Evolutionary conservation across 2,113 vertebrate species (phyloP).

Genomic region (Calyptommatus sinebrachiatus): DNA sequence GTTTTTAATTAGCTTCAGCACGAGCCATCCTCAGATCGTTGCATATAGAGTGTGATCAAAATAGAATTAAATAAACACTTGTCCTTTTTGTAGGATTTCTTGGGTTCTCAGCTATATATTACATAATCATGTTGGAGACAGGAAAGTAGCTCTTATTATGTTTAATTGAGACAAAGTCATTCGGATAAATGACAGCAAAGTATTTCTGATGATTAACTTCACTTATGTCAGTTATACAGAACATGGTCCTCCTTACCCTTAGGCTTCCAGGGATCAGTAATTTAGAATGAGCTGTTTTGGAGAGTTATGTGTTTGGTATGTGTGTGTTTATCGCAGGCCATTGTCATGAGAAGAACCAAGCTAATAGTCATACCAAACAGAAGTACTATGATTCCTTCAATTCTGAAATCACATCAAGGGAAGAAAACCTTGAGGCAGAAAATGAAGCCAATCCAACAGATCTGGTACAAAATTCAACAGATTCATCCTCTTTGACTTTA

Average conservation of each 20-base stretch:
- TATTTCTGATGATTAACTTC: background rate
- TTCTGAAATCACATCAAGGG: conserved; percentile 53
- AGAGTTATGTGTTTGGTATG: conserved; percentile 31
- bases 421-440: conserved; percentile 50
- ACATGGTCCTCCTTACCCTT: background rate
- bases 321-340: conserved; percentile 68
- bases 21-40: no score
- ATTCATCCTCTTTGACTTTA: conserved; percentile 65
- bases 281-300: background rate
- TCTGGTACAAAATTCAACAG: conserved; percentile 60
- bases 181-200: no score
- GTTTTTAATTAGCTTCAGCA: no score
- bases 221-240: background rate
- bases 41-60: background rate
- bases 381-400: conserved; percentile 69
- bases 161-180: background rate
- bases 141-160: background rate
- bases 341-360: conserved; percentile 68
- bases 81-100: background rate
- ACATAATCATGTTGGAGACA: background rate
- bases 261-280: conserved; percentile 9
- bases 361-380: conserved; percentile 63
- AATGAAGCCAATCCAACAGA: conserved; percentile 50
- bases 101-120: background rate
- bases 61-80: background rate